A percentile compares a stretch with the other conserved stretches of the same genome.
These are phyloP conservation scores for Centropus unirufus DNA, from an alignment of 2,113 vertebrate genomes.

Conservation along the genomic window DNA sequence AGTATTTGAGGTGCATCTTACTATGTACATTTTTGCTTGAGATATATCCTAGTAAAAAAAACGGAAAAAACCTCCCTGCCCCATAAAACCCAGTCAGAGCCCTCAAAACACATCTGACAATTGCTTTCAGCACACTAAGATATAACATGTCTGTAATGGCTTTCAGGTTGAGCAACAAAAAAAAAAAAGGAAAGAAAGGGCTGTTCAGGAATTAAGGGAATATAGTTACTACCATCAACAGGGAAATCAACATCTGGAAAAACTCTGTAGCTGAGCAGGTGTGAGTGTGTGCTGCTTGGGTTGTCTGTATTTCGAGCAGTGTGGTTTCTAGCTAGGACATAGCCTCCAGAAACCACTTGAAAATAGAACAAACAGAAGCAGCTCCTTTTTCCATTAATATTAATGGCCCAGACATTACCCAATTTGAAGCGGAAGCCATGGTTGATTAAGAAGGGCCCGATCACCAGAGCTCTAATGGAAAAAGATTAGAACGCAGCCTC, in stretches of 20 bases:
- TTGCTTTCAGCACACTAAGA: background rate
- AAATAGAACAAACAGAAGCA: conserved; percentile 22
- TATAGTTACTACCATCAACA: background rate
- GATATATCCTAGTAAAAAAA: background rate
- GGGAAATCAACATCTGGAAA: background rate
- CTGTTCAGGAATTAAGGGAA: background rate
- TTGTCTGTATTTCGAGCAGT: background rate
- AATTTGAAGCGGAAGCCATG: background rate
- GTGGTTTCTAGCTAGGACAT: background rate
- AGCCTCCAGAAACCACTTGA: conserved; percentile 25
- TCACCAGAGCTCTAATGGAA: background rate
- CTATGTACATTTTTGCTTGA: background rate
- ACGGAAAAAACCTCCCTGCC: background rate
- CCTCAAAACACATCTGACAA: background rate
- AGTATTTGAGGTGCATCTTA: background rate
- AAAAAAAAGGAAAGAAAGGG: background rate
- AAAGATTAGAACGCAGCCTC: background rate
- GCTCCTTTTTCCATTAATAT: conserved; percentile 1
- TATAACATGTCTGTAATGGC: background rate
- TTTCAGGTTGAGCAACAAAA: background rate
- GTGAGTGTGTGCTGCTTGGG: background rate
- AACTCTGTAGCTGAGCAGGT: conserved; percentile 3
- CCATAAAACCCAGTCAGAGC: background rate
- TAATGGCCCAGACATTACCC: conserved; percentile 22
- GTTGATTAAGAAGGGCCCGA: background rate